phyloP scores from a whole-genome alignment of 1,140 invertebrate genomes.

The Heliconius hermathena region DNA sequence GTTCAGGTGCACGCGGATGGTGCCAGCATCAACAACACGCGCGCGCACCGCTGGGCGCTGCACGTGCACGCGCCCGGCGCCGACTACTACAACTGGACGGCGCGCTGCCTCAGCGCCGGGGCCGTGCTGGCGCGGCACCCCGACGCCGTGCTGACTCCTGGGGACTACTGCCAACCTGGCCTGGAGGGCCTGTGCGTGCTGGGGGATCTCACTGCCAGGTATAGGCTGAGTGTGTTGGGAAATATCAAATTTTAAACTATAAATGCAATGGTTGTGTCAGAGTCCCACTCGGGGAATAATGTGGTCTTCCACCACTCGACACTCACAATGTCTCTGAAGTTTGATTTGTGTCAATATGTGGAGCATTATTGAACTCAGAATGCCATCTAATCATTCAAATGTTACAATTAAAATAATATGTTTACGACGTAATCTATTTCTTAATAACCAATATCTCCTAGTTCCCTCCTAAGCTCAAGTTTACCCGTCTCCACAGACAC shows the following conservation, averaged over 20 bases:
- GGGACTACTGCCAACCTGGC: constrained; percentile 81
- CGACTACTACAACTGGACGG: constrained; percentile 96
- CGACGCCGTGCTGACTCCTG: constrained; percentile 83
- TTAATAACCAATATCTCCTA: too few relatives aligned
- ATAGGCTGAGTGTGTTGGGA: background rate
- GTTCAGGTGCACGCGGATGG: constrained; percentile 91
- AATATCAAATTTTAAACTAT: too few relatives aligned
- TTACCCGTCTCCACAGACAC: constrained; percentile 75
- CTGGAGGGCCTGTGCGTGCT: constrained; percentile 84
- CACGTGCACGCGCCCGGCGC: constrained; percentile 82
- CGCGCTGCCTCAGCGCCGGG: constrained; percentile 91
- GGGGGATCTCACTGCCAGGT: constrained; percentile 85
- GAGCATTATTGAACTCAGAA: too few relatives aligned
- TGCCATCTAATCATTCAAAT: too few relatives aligned
- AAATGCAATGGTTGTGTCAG: too few relatives aligned
- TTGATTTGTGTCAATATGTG: too few relatives aligned
- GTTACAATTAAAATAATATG: too few relatives aligned
- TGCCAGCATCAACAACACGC: constrained; percentile 89
- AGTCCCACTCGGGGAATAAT: too few relatives aligned
- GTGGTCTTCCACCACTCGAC: too few relatives aligned
- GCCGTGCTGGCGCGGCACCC: constrained; percentile 91
- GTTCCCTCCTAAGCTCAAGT: too few relatives aligned
- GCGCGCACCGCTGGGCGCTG: constrained; percentile 88
- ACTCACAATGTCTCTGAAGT: too few relatives aligned
- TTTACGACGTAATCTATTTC: too few relatives aligned